These are phyloP conservation scores for Coronaproctus castanopsis DNA, from an alignment of 2,888 invertebrate species.

Conservation along the genomic window DNA sequence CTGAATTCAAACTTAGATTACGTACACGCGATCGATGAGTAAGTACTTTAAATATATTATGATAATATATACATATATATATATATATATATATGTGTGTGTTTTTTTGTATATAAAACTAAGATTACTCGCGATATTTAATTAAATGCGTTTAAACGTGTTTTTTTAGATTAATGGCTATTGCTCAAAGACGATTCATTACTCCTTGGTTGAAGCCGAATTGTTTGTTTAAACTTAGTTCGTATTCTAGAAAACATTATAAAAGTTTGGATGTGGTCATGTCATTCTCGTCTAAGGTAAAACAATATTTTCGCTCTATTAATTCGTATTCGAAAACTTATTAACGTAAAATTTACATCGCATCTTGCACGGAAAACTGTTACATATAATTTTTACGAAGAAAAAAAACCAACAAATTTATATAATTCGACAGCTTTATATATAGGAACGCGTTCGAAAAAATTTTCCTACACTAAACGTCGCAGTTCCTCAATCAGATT, in stretches of 20 bases:
- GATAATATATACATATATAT: background rate
- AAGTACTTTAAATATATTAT: slow-evolving; percentile 16
- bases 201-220: slow-evolving; percentile 34
- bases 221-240: slow-evolving; percentile 29
- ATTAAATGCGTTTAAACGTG: too few species aligned
- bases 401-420: too few species aligned
- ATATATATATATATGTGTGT: background rate
- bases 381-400: too few species aligned
- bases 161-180: slow-evolving; percentile 25
- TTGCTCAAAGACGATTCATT: slow-evolving; percentile 26
- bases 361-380: too few species aligned
- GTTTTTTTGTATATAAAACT: too few species aligned
- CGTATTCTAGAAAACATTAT: slow-evolving; percentile 29
- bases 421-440: too few species aligned
- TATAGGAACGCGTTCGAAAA: too few species aligned
- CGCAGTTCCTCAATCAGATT: too few species aligned
- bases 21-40: slow-evolving; percentile 27
- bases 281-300: slow-evolving; percentile 32
- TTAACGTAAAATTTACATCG: too few species aligned
- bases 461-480: too few species aligned
- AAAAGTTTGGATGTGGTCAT: slow-evolving; percentile 31
- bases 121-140: too few species aligned
- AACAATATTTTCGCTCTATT: background rate
- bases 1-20: slow-evolving; percentile 26
- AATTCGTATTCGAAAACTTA: too few species aligned